Conservation (phyloP, 1,140 invertebrate genomes). For the Seison nebaliae region DNA sequence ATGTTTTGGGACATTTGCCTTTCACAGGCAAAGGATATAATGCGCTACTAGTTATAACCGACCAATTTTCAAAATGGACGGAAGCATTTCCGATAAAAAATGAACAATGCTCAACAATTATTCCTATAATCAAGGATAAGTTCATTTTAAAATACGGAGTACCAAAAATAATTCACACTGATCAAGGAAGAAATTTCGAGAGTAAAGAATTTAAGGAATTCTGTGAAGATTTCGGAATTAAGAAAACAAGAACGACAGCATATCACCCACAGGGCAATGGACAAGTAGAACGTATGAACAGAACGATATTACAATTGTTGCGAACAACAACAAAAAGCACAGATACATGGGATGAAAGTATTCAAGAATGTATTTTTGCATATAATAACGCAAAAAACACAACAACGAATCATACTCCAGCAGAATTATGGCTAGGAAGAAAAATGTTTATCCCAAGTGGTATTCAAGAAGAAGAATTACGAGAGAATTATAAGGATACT, state of each 20-base stretch:
- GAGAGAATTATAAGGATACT: too few relatives aligned
- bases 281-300: constrained; percentile 14
- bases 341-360: too few relatives aligned
- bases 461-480: too few relatives aligned
- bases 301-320: constrained; percentile 15
- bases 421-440: too few relatives aligned
- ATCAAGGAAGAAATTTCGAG: constrained; percentile 15
- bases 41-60: neutral
- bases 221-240: constrained; percentile 12
- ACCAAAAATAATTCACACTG: constrained; percentile 10
- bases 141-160: constrained; percentile 14
- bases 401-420: too few relatives aligned
- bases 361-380: too few relatives aligned
- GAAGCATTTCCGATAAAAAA: neutral
- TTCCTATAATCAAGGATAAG: constrained; percentile 6
- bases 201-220: constrained; percentile 14
- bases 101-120: neutral
- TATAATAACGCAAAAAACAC: too few relatives aligned
- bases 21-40: too few relatives aligned
- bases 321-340: too few relatives aligned
- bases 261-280: constrained; percentile 18
- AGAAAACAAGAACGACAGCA: constrained; percentile 14
- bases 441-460: too few relatives aligned
- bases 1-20: too few relatives aligned
- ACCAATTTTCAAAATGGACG: neutral